Percentiles rank a stretch among this genome's conserved stretches.
These are phyloP conservation scores for Gopherus evgoodei DNA, from an alignment of 2,113 vertebrate genomes.

Conservation along the genomic window DNA sequence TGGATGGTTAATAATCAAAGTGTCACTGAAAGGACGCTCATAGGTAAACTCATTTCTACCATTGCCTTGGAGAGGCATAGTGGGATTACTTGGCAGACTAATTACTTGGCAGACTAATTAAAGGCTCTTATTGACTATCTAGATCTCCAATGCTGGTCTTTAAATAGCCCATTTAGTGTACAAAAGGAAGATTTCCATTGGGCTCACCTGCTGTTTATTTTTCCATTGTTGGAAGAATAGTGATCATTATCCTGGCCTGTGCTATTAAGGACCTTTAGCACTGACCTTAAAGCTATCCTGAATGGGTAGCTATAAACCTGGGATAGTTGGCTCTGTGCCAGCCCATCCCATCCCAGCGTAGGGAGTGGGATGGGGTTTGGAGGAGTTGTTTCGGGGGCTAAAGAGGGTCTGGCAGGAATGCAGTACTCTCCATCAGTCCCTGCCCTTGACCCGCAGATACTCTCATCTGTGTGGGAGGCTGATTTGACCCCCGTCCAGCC, in stretches of 20 bases:
- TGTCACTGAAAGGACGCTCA: background rate
- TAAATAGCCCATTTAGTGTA: conserved; percentile 46
- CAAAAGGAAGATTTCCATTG: conserved; percentile 18
- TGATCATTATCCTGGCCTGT: background rate
- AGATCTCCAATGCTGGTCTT: conserved; percentile 28
- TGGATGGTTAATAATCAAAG: background rate
- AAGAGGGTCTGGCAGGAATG: background rate
- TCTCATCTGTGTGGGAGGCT: background rate
- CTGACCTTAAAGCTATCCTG: background rate
- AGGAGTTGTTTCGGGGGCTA: fast-evolving
- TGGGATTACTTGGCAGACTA: conserved; percentile 57
- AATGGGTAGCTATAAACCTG: background rate
- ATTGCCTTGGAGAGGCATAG: background rate
- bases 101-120: conserved; percentile 61
- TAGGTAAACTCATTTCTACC: conserved; percentile 10
- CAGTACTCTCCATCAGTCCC: fast-evolving
- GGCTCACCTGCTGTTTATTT: conserved; percentile 55
- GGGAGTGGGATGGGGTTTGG: background rate
- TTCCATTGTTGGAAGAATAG: background rate
- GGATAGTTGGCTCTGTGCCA: background rate
- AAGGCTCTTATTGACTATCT: conserved; percentile 37
- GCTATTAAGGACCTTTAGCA: background rate
- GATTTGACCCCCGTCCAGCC: background rate
- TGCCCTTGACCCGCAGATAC: background rate
- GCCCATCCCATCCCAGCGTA: background rate